Evolutionary conservation across 2,888 invertebrate genomes (phyloP).

Genomic region (Notocelia uddmanniana): DNA sequence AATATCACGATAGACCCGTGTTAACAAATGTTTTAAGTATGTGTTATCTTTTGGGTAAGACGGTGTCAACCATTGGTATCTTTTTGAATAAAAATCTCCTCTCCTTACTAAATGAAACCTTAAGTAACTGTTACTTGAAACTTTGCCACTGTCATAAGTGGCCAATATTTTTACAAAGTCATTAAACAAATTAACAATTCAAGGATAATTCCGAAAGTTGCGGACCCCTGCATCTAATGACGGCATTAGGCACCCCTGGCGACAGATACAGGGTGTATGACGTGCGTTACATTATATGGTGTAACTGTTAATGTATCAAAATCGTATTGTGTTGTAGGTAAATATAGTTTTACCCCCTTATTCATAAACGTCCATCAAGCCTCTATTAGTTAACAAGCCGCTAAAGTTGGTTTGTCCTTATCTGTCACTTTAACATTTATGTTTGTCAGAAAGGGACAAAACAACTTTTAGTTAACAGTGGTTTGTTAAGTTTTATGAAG

Average conservation of each 20-base stretch:
- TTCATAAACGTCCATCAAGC: too few relatives aligned
- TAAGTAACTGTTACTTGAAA: background rate
- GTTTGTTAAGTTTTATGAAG: too few relatives aligned
- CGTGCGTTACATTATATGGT: background rate
- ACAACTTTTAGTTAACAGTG: too few relatives aligned
- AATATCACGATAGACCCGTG: too few relatives aligned
- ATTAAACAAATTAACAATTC: constrained; percentile 40
- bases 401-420: too few relatives aligned
- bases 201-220: background rate
- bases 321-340: background rate
- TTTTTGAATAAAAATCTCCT: background rate
- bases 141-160: background rate
- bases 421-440: too few relatives aligned
- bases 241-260: constrained; percentile 64
- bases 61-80: too few relatives aligned
- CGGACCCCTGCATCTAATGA: constrained; percentile 56
- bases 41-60: too few relatives aligned
- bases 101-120: background rate
- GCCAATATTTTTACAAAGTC: background rate
- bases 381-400: too few relatives aligned
- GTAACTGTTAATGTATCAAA: background rate
- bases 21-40: too few relatives aligned
- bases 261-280: constrained; percentile 22
- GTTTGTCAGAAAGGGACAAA: too few relatives aligned
- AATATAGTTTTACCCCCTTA: too few relatives aligned